Conservation (phyloP, 2,888 invertebrate species). For the Parasteatoda lunata region DNA sequence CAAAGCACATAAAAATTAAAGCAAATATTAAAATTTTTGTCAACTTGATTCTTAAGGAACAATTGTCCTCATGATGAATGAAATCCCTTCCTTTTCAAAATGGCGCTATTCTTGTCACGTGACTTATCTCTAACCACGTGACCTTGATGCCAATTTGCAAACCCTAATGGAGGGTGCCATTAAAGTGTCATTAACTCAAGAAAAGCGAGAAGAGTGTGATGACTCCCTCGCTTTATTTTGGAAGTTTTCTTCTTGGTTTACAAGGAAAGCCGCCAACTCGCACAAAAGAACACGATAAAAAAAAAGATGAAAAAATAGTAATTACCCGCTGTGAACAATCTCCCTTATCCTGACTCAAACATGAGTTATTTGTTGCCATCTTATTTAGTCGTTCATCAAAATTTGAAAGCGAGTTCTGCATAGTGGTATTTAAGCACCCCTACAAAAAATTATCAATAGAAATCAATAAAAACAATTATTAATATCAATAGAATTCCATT, state of each 20-base stretch:
- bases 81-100: conserved; percentile 1
- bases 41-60: not conserved
- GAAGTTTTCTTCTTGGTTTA: not conserved
- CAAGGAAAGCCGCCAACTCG: conserved; percentile 4
- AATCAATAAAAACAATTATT: too few species aligned
- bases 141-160: conserved; percentile 55
- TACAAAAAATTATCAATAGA: too few species aligned
- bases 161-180: conserved; percentile 57
- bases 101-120: conserved; percentile 3
- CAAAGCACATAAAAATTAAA: too few species aligned
- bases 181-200: conserved; percentile 64
- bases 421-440: too few species aligned
- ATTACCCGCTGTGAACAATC: not conserved
- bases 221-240: conserved; percentile 26
- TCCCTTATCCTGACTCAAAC: not conserved
- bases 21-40: too few species aligned
- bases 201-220: conserved; percentile 28
- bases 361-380: not conserved
- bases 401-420: too few species aligned
- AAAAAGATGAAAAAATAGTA: not conserved
- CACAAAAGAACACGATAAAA: not conserved
- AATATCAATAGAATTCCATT: too few species aligned
- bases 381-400: too few species aligned
- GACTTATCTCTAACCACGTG: conserved; percentile 18
- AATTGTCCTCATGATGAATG: not conserved